Conservation (phyloP, 2,888 invertebrate genomes). For the Parnassius apollo region DNA sequence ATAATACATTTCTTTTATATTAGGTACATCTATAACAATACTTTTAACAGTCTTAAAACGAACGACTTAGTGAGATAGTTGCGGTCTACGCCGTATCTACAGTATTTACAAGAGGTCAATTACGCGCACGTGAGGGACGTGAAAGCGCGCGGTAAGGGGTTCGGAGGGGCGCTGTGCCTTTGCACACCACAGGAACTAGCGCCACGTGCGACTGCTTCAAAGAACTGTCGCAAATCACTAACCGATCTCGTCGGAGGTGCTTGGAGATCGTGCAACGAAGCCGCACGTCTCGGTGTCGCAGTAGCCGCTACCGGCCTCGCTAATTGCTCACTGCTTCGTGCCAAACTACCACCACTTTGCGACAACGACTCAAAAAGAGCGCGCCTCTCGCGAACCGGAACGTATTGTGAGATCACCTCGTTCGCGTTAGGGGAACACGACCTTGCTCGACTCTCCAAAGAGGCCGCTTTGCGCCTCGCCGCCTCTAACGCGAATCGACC, state of each 20-base stretch:
- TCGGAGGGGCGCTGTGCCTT: slow-evolving; percentile 62
- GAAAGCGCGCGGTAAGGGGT: slow-evolving; percentile 62
- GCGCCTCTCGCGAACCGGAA: slow-evolving; percentile 86
- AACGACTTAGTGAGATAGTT: slow-evolving; percentile 73
- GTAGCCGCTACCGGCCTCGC: slow-evolving; percentile 59
- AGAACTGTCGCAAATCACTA: slow-evolving; percentile 86
- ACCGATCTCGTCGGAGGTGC: slow-evolving; percentile 80
- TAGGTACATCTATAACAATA: slow-evolving; percentile 77
- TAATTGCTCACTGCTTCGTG: slow-evolving; percentile 84
- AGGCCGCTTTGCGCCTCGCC: slow-evolving; percentile 67
- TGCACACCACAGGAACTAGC: slow-evolving; percentile 50
- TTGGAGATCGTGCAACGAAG: slow-evolving; percentile 84
- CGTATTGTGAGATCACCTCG: slow-evolving; percentile 81
- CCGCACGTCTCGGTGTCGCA: slow-evolving; percentile 81
- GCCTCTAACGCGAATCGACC: slow-evolving; percentile 68
- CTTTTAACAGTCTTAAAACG: slow-evolving; percentile 80
- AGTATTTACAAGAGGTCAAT: slow-evolving; percentile 60
- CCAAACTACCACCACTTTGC: slow-evolving; percentile 81
- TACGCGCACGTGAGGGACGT: slow-evolving; percentile 69
- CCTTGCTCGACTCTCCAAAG: slow-evolving; percentile 66
- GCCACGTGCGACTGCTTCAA: slow-evolving; percentile 82
- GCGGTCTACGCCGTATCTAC: slow-evolving; percentile 73
- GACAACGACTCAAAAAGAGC: slow-evolving; percentile 86
- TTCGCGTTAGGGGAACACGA: slow-evolving; percentile 74
- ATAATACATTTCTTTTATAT: slow-evolving; percentile 70